Evolutionary conservation across 2,888 invertebrate genomes (phyloP).

Genomic region (Alsophila aescularia): DNA sequence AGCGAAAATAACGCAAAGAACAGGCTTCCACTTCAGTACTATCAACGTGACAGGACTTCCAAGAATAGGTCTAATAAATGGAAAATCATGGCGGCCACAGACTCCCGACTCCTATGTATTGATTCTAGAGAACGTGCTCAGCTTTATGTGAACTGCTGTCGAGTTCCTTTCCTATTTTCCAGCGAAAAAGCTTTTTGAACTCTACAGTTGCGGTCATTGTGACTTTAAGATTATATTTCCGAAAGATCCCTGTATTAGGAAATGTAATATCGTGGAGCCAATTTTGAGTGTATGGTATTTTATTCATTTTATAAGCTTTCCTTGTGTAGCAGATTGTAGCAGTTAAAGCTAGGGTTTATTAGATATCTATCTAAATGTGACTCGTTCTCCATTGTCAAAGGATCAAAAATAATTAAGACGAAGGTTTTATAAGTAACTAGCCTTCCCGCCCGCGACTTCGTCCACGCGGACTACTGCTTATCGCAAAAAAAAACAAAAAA

Average conservation of each 20-base stretch:
- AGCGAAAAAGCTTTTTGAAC: neutral
- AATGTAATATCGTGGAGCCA: neutral
- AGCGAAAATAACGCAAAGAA: neutral
- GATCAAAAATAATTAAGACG: no score
- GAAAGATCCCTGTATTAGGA: neutral
- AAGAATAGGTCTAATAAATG: slow-evolving; percentile 48
- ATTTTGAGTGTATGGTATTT: no score
- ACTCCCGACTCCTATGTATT: slow-evolving; percentile 45
- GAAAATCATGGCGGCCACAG: slow-evolving; percentile 8
- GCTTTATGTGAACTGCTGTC: slow-evolving; percentile 47
- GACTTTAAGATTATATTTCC: neutral
- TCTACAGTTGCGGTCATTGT: neutral
- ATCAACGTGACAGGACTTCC: slow-evolving; percentile 55
- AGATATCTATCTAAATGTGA: no score
- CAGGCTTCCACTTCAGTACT: neutral
- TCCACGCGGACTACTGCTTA: no score
- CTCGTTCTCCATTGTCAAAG: no score
- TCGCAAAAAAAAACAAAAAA: no score
- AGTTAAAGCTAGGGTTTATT: no score
- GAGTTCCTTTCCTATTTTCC: slow-evolving; percentile 58
- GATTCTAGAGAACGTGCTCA: slow-evolving; percentile 52
- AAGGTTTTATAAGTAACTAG: no score
- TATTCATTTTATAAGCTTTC: no score
- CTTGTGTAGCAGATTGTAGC: no score
- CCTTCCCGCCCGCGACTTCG: no score